phyloP scores from a whole-genome alignment of 1,140 invertebrate species.

The Drosophila ercepeae region DNA sequence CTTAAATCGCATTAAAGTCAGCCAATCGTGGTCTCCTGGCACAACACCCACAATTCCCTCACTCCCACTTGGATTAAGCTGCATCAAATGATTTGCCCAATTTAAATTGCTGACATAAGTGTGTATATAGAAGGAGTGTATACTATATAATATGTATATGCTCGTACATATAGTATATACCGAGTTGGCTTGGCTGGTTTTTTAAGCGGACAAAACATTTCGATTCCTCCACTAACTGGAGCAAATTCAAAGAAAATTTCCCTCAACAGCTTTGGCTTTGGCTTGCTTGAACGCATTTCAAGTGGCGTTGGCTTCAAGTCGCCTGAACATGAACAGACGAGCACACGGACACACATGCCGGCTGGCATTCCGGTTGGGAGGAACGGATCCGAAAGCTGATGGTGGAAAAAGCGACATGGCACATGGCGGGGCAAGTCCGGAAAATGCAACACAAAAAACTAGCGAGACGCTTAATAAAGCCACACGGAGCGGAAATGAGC shows the following conservation, averaged over 20 bases:
- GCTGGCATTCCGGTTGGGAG: background rate
- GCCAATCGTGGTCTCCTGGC: conserved; percentile 21
- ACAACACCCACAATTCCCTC: conserved; percentile 4
- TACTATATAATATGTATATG: background rate
- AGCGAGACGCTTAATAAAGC: conserved; percentile 70
- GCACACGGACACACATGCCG: conserved; percentile 5
- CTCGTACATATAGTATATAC: too few species aligned
- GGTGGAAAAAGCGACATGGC: background rate
- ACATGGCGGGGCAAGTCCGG: conserved; percentile 10
- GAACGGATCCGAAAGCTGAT: background rate
- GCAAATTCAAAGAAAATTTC: conserved; percentile 64
- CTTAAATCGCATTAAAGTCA: conserved; percentile 44
- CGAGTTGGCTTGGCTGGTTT: background rate
- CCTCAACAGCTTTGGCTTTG: conserved; percentile 62
- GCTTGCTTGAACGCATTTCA: conserved; percentile 63
- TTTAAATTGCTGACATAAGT: conserved; percentile 40
- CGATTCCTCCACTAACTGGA: conserved; percentile 50
- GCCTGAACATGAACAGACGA: too few species aligned
- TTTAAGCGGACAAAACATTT: conserved; percentile 22
- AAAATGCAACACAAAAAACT: conserved; percentile 52
- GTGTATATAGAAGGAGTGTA: background rate
- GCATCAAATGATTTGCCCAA: conserved; percentile 55
- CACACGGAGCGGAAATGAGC: conserved; percentile 79
- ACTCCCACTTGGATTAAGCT: conserved; percentile 36
- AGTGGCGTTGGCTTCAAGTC: conserved; percentile 39